A percentile compares a stretch with the other conserved stretches of the same genome.
phyloP scores from a whole-genome alignment of 2,888 invertebrate species.

The Shargacucullia verbasci region DNA sequence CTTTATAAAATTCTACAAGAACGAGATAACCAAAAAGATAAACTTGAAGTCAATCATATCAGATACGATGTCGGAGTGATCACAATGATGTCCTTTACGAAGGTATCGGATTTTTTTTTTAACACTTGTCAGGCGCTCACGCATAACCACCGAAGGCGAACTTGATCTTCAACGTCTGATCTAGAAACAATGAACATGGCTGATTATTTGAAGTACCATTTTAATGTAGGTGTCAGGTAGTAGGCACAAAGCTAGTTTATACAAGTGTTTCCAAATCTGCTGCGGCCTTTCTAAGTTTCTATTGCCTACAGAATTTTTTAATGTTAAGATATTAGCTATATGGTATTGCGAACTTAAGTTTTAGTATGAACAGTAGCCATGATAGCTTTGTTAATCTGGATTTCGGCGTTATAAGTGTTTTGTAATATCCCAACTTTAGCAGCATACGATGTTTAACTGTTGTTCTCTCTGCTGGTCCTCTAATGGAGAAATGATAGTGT shows the following conservation, averaged over 20 bases:
- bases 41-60: constrained; percentile 22
- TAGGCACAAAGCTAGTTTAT: background rate
- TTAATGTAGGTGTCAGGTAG: background rate
- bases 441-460: no score
- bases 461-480: no score
- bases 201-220: constrained; percentile 1
- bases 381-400: no score
- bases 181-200: constrained; percentile 8
- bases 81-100: constrained; percentile 28
- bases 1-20: constrained; percentile 5
- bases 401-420: no score
- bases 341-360: background rate
- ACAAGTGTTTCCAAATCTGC: background rate
- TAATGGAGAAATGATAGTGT: no score
- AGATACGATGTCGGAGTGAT: constrained; percentile 32
- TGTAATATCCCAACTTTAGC: no score
- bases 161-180: constrained; percentile 22
- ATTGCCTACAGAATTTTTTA: background rate
- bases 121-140: constrained; percentile 40
- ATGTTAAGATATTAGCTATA: no score
- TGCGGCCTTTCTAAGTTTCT: background rate
- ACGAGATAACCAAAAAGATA: background rate
- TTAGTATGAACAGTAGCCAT: no score
- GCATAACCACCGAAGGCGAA: constrained; percentile 30
- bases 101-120: constrained; percentile 29